phyloP scores from a whole-genome alignment of 2,888 invertebrate genomes.

The Tetragnatha montana region DNA sequence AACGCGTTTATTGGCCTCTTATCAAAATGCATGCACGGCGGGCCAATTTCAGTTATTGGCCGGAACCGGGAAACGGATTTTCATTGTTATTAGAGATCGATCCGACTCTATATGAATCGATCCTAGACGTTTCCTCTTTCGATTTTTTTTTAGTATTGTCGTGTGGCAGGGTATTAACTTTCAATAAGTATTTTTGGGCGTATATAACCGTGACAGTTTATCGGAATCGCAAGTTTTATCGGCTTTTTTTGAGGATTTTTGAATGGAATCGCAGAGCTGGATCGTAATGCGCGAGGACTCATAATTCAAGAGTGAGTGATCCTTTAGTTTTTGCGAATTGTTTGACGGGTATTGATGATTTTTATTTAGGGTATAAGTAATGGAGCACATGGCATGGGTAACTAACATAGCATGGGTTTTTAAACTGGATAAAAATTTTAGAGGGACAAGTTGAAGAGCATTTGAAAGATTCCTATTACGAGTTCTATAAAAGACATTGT shows the following conservation, averaged over 20 bases:
- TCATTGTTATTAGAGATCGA: conserved; percentile 58
- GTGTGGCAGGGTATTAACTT: conserved; percentile 49
- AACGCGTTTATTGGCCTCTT: conserved; percentile 52
- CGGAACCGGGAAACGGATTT: conserved; percentile 41
- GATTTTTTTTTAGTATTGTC: background rate
- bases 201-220: conserved; percentile 38
- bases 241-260: background rate
- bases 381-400: too few relatives aligned
- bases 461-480: too few relatives aligned
- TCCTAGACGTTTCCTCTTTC: background rate
- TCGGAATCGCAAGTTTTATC: conserved; percentile 17
- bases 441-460: too few relatives aligned
- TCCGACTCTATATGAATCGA: conserved; percentile 7
- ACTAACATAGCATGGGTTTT: too few relatives aligned
- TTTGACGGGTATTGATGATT: background rate
- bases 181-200: conserved; percentile 58
- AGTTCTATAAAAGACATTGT: too few relatives aligned
- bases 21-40: conserved; percentile 54
- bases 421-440: too few relatives aligned
- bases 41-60: conserved; percentile 51
- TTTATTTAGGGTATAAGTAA: background rate
- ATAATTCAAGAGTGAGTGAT: background rate
- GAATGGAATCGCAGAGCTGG: conserved; percentile 13
- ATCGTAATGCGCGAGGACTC: background rate
- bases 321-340: background rate